These are phyloP conservation scores for Falco berigora DNA, from an alignment of 2,797 vertebrate genomes.

Conservation along the genomic window DNA sequence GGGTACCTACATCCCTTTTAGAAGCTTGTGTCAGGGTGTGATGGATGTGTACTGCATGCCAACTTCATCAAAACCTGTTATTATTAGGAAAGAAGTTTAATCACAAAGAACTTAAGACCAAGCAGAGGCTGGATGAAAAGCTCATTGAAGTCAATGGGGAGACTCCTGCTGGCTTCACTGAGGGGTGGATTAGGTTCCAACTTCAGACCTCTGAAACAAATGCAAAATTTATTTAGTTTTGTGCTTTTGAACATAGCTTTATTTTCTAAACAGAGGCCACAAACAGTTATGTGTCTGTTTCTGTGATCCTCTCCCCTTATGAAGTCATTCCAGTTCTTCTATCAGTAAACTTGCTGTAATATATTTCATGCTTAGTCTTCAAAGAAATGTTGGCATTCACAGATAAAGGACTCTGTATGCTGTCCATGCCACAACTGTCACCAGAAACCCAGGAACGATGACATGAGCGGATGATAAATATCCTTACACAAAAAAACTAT, in stretches of 20 bases:
- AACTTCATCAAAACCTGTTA: neutral
- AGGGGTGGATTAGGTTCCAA: neutral
- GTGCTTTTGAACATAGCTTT: conserved; percentile 35
- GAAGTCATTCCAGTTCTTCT: conserved; percentile 62
- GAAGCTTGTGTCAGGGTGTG: neutral
- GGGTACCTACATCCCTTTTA: neutral
- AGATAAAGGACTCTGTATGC: conserved; percentile 65
- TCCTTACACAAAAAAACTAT: conserved; percentile 54
- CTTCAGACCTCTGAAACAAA: conserved; percentile 10
- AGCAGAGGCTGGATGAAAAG: neutral
- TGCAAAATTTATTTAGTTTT: conserved; percentile 27
- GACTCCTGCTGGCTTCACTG: conserved; percentile 8
- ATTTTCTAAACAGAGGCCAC: conserved; percentile 37
- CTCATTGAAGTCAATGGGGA: neutral
- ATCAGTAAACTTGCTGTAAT: conserved; percentile 63
- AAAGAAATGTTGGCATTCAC: conserved; percentile 59
- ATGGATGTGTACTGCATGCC: neutral
- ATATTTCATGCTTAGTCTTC: conserved; percentile 60
- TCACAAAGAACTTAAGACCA: neutral
- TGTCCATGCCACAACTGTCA: conserved; percentile 39
- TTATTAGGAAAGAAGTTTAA: neutral
- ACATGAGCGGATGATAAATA: conserved; percentile 66
- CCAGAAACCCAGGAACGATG: conserved; percentile 46
- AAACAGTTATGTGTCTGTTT: conserved; percentile 50
- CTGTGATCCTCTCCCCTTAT: conserved; percentile 43